phyloP scores from a whole-genome alignment of 2,113 vertebrate genomes.

The Puffinus mauretanicus region DNA sequence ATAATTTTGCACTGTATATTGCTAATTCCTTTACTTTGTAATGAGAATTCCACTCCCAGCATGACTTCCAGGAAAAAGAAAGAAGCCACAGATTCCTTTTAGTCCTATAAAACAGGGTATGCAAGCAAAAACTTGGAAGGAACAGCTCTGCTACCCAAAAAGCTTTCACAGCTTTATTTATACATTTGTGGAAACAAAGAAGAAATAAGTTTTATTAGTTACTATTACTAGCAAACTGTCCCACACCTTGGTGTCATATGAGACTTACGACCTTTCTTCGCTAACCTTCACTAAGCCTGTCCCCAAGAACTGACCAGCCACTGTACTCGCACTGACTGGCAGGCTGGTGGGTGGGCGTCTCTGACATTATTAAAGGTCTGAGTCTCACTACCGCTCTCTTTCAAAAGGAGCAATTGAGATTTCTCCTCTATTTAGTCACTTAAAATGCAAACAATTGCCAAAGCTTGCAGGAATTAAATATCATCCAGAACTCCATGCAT shows the following conservation, averaged over 20 bases:
- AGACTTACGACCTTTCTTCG: not conserved
- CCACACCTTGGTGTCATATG: not conserved
- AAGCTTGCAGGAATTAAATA: not conserved
- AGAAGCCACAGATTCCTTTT: not conserved
- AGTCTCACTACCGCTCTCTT: not conserved
- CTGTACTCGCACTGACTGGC: not conserved
- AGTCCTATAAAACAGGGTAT: not conserved
- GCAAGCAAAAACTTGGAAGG: not conserved
- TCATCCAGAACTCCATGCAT: not conserved
- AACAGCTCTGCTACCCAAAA: not conserved
- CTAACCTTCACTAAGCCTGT: not conserved
- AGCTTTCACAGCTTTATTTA: not conserved
- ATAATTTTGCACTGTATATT: not conserved
- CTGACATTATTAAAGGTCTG: rapidly evolving
- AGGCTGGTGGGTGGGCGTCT: not conserved
- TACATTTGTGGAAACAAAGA: not conserved
- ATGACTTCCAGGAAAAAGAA: not conserved
- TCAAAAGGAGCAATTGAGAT: not conserved
- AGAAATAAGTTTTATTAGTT: not conserved
- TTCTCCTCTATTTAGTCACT: not conserved
- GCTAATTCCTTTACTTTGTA: not conserved
- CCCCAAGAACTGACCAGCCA: not conserved
- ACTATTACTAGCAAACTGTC: not conserved
- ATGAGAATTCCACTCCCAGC: not conserved
- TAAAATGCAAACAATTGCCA: not conserved